Percentiles rank a stretch among this genome's conserved stretches.
These are phyloP conservation scores for Camponotus fellah DNA, from an alignment of 2,888 invertebrate species.

Conservation along the genomic window DNA sequence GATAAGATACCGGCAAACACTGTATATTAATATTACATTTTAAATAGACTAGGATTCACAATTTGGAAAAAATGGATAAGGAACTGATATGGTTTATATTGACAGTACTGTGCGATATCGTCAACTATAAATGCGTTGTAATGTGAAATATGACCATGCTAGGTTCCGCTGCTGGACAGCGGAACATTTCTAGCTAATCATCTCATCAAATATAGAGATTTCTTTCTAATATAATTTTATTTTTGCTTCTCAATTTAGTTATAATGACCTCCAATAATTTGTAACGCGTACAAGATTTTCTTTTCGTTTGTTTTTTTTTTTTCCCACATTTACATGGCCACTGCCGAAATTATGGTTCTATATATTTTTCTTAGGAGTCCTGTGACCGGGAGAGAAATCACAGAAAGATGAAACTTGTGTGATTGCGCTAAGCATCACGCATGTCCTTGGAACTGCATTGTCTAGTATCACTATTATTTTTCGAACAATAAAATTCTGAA, in stretches of 20 bases:
- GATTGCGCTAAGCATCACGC: background rate
- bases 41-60: background rate
- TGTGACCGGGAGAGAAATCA: background rate
- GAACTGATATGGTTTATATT: background rate
- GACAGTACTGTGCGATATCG: constrained; percentile 2
- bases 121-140: constrained; percentile 1
- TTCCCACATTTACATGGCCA: constrained; percentile 38
- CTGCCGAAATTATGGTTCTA: constrained; percentile 53
- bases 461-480: background rate
- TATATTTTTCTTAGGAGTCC: background rate
- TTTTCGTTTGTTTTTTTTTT: constrained; percentile 52
- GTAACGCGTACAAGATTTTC: background rate
- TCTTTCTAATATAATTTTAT: background rate
- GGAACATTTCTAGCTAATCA: constrained; percentile 14
- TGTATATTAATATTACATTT: background rate
- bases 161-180: constrained; percentile 71
- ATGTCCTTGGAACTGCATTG: constrained; percentile 8
- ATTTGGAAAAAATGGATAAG: background rate
- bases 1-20: too few relatives aligned
- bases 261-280: background rate
- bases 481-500: constrained; percentile 5
- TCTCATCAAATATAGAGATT: background rate
- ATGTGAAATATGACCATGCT: constrained; percentile 12
- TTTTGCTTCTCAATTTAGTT: background rate
- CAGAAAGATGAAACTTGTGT: background rate